Evolutionary conservation across 1,140 invertebrate genomes (phyloP), one percentile per base, ranked within the genome.

Genomic region (Luehdorfia chinensis): DNA sequence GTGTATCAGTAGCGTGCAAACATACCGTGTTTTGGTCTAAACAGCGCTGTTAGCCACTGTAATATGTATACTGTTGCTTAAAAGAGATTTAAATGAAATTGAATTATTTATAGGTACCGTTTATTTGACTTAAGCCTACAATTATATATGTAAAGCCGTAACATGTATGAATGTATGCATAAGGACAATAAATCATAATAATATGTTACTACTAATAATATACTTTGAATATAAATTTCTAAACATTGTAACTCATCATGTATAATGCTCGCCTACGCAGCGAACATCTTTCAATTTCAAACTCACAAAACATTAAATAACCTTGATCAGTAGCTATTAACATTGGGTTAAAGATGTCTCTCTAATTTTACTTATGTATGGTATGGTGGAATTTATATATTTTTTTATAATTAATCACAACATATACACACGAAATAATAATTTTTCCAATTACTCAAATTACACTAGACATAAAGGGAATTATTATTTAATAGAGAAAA

Each of bases 61-160:
- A n/a, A n/a, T n/a, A n/a, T n/a, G n/a, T n/a, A n/a, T n/a, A n/a
- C n/a, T n/a, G n/a, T n/a, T n/a, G n/a, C n/a, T n/a, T n/a, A n/a
- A n/a, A n/a, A n/a, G n/a, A n/a, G n/a, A n/a, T n/a, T n/a, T n/a
- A n/a, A n/a, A n/a, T n/a, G n/a, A n/a, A n/a, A n/a, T n/a, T n/a
- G n/a, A n/a, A n/a, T n/a, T n/a, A n/a, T 30, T 30, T 16, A 55
- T 62, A 54, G 54, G 52, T 69, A 66, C 59, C 55, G 54, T 73
- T 69, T 73, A 69, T 72, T 75, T 66, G 55, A 59, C 70, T 76
- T 76, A 76, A 55, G 66, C 33, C 68, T 74, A 74, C 49, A 66
- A 69, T 66, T 64, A 66, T 58, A 66, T 61, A 56, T 58, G 53
- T 70, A 72, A 67, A 74, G 65, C 65, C 63, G 58, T 69, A 67